Base-by-base conservation (phyloP, 2,888 invertebrate species). In the Meganola albula region DNA sequence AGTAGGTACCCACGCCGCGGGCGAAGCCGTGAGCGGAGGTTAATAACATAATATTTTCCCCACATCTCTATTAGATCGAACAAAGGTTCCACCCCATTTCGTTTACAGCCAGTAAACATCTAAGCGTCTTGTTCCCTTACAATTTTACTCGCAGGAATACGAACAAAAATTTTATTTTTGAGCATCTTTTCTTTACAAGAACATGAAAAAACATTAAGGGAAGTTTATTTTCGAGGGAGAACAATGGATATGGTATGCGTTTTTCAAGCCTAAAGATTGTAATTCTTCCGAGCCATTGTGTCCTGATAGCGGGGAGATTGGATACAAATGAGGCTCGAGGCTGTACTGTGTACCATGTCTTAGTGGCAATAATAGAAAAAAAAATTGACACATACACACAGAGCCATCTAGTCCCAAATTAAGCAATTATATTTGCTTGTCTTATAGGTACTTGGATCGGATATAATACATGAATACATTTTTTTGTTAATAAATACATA, bases 221-320 rank as follows among this genome's bases (percentile, higher is more conserved):
- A 34, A 25, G 31, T 34, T 46, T 34, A 37, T 43, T 45, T 45
- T 44, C 35, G 52, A 51, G 40, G 41, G 35, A 35, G 48, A 49
- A 53, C 53, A 53, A 53, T 53, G 37, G 37, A 22, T 11, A 14
- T 23, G 23, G 28, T 51, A 52, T 60, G 59, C 52, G 51, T 56
- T 59, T 59, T 63, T 63, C 55, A 53, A 58, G 51, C 46, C 57
- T 48, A 54, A 68, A 74, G 73, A 75, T 73, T 76, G 71, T 74
- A 71, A n/a, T 74, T 72, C 74, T 74, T 72, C 67, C 67, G 37
- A 54, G 47, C 69, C 62, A 75, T 75, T 75, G 76, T 75, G 63
- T 49, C 30, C 52, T 60, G 60, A 65, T 69, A 64, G 63, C 43
- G 40, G 4, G 49, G 37, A 57, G 66, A 71, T 68, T 66, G 68